Evolutionary conservation across 2,888 invertebrate species (phyloP).

Genomic region (Daptonema setosum): DNA sequence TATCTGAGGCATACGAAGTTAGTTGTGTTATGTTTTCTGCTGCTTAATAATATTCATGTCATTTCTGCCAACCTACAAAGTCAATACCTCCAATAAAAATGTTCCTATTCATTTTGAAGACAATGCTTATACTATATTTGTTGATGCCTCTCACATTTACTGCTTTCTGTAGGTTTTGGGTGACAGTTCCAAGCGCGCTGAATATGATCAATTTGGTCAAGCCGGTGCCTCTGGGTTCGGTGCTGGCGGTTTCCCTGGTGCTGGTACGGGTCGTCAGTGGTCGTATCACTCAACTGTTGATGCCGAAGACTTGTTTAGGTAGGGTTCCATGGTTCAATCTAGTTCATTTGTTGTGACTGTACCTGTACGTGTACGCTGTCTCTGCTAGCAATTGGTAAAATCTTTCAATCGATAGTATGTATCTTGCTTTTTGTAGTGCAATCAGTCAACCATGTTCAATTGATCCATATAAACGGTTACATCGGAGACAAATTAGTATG

Average conservation of each 20-base stretch:
- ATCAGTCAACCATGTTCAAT: too few relatives aligned
- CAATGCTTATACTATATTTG: too few relatives aligned
- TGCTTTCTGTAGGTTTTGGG: conserved; percentile 40
- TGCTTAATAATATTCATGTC: too few relatives aligned
- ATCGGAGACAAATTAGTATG: too few relatives aligned
- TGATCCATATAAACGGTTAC: too few relatives aligned
- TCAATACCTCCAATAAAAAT: too few relatives aligned
- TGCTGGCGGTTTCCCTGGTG: conserved; percentile 6
- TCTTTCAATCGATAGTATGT: too few relatives aligned
- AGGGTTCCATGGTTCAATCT: not conserved
- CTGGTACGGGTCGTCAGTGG: conserved; percentile 32
- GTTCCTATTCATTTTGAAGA: too few relatives aligned
- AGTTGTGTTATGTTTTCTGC: conserved; percentile 6
- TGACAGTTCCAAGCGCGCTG: conserved; percentile 67
- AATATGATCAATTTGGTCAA: conserved; percentile 79
- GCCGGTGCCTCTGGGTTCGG: conserved; percentile 10
- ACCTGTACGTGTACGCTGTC: not conserved
- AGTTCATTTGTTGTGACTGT: not conserved
- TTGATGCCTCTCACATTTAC: too few relatives aligned
- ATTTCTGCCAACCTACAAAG: too few relatives aligned
- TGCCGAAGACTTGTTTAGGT: not conserved
- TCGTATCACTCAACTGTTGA: conserved; percentile 50
- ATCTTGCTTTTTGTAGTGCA: too few relatives aligned
- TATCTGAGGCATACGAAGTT: conserved; percentile 97
- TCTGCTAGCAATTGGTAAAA: too few relatives aligned